Evolutionary conservation across 2,888 invertebrate species (phyloP).

Genomic region (Uropetala carovei): DNA sequence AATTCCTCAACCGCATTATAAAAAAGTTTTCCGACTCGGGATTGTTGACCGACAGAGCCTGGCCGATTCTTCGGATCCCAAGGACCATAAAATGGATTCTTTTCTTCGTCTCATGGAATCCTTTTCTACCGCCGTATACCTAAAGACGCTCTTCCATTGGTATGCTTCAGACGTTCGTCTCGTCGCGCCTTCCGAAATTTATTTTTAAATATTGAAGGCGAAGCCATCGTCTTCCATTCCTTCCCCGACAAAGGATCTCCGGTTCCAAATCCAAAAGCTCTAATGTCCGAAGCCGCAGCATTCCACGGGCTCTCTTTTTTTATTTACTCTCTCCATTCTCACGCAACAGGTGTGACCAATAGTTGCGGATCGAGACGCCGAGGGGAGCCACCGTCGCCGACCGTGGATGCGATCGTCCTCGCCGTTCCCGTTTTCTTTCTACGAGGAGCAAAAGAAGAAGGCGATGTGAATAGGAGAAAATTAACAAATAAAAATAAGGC

Average conservation of each 20-base stretch:
- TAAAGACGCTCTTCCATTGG: no score
- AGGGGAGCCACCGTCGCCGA: background rate
- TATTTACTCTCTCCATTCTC: background rate
- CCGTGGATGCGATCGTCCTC: background rate
- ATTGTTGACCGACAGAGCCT: no score
- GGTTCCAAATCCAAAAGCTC: background rate
- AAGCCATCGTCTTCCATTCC: background rate
- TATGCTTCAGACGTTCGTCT: no score
- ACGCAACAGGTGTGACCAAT: slow-evolving; percentile 24
- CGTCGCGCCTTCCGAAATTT: background rate
- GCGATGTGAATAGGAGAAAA: background rate
- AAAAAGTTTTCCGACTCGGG: no score
- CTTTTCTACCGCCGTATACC: no score
- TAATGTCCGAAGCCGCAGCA: background rate
- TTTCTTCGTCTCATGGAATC: no score
- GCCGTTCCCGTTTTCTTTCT: background rate
- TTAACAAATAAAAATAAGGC: no score
- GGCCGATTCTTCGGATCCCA: no score
- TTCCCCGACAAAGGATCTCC: background rate
- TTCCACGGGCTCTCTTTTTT: background rate
- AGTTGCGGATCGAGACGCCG: slow-evolving; percentile 2
- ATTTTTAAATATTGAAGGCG: background rate
- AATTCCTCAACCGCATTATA: no score
- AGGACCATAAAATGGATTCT: no score
- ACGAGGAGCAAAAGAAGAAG: background rate